Percentiles rank a stretch among this genome's conserved stretches.
phyloP scores from a whole-genome alignment of 1,140 invertebrate species.

The Chironomus striatipennis region DNA sequence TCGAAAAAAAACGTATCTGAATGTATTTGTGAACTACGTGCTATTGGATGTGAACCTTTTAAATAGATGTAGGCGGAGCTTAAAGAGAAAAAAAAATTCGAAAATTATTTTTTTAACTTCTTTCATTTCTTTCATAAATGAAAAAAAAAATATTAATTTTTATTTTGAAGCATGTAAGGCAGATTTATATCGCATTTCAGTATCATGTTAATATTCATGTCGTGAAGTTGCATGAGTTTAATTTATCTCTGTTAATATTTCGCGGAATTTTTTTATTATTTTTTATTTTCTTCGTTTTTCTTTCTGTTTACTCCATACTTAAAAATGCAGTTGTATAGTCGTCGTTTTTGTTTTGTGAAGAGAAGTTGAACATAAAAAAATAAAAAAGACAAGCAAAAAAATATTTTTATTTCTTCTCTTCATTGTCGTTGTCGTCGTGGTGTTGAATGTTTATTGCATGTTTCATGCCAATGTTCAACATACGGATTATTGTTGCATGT shows the following conservation, averaged over 20 bases:
- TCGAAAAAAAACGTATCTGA: too few species aligned
- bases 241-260: conserved; percentile 21
- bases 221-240: conserved; percentile 19
- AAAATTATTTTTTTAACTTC: too few species aligned
- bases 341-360: not conserved
- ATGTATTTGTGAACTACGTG: too few species aligned
- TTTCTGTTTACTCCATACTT: not conserved
- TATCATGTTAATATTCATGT: conserved; percentile 20
- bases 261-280: conserved; percentile 1
- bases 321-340: not conserved
- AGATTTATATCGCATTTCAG: conserved; percentile 24
- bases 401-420: not conserved
- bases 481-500: conserved; percentile 4
- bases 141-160: not conserved
- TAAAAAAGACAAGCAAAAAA: not conserved
- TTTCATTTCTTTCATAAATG: not conserved
- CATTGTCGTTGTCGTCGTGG: not conserved
- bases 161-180: conserved; percentile 1
- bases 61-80: too few species aligned
- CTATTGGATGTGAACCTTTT: too few species aligned
- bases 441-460: conserved; percentile 23
- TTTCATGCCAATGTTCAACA: conserved; percentile 4
- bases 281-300: not conserved
- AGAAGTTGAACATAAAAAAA: not conserved
- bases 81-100: too few species aligned